Base-by-base conservation (phyloP, 2,888 invertebrate genomes). In the Coremacera marginata region DNA sequence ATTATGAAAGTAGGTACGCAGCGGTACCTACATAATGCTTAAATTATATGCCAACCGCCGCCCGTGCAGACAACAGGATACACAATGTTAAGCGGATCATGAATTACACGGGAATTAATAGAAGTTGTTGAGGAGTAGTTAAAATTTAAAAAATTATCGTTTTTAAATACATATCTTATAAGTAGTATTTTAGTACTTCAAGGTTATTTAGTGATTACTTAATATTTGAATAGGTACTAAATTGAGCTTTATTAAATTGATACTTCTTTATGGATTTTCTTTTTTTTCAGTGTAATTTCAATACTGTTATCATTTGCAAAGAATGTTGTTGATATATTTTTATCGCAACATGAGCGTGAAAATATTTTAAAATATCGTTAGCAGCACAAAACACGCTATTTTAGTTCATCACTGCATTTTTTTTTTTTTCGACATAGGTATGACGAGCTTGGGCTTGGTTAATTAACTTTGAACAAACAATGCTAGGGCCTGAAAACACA, bases 301-400 rank as follows among this genome's bases (percentile, higher is more conserved):
- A 9, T 60, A 27, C 25, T 27, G 57, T 60, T 11, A 44, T 44
- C 44, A 27, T 60, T 11, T 14, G 8, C 57, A 14, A 60, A 4
- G 27, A 22, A 60, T 22, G 57, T 60, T 60, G 57, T 60, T 70
- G 25, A 71, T 44, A 44, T 44, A 55, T 14, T 57, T 57, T 71
- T 60, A 71, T 71, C 71, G 57, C 71, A 34, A 57, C 71, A 71
- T 57, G 71, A 71, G 71, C 71, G 57, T 71, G 57, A 71, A 71
- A 71, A 71, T 71, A 34, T 71, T 57, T 70, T 71, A 71, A 71
- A 71, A 71, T 11, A 55, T 57, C 71, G 71, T 71, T 71, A 71
- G 44, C 44, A 1, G 44, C 57, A 31, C n/a, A 11, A 34, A 71
- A 60, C 71, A 71, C 71, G 71, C 71, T 67, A 11, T 11, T 44